Base-by-base conservation (phyloP, 2,888 invertebrate genomes). In the Apodemia zela region DNA sequence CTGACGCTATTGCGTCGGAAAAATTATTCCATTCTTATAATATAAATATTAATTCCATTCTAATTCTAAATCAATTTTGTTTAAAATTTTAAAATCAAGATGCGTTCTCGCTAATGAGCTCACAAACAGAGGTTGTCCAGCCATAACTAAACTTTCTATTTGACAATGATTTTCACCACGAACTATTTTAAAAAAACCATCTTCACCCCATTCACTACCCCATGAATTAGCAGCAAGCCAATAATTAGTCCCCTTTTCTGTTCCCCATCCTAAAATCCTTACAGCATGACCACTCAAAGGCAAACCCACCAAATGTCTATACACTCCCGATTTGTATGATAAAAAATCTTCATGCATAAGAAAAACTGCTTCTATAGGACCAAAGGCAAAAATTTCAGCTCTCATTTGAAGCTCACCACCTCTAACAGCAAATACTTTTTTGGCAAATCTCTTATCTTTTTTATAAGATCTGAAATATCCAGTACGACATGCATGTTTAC, bases 161-260 rank as follows among this genome's bases (percentile, higher is more conserved):
- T 25, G 2, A n/a, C 62, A 62, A 25, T 62, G 57, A 51, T 64
- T 62, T 57, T 25, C 42, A 6, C 60, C 60, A 29, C 60, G 60
- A 5, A 60, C 3, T 25, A 67, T 51, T 45, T 33, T 65, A 10
- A 63, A 65, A n/a, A 62, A 95, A 0, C 96, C 96, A 73, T 93
- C 87, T 75, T 95, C 94, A 67, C 97, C 97, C 96, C 97, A 97
- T 78, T 96, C 96, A 0, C 91, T 89, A 81, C 96, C 96, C 97
- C 97, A 97, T 0, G 96, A 96, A 86, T 97, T 97, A 64, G 95
- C 96, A 68, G 95, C 93, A 11, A 96, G 88, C 97, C 97, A 97
- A 80, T 96, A 97, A 6, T 94, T 94, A 1, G 92, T 92, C 5
- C 92, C 93, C 51, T 93, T 89, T 65, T 95, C 94, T 0, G 92